Percentiles rank a stretch among this genome's conserved stretches.
Conservation (phyloP, 1,140 invertebrate species). For the Phocides pigmalion region DNA sequence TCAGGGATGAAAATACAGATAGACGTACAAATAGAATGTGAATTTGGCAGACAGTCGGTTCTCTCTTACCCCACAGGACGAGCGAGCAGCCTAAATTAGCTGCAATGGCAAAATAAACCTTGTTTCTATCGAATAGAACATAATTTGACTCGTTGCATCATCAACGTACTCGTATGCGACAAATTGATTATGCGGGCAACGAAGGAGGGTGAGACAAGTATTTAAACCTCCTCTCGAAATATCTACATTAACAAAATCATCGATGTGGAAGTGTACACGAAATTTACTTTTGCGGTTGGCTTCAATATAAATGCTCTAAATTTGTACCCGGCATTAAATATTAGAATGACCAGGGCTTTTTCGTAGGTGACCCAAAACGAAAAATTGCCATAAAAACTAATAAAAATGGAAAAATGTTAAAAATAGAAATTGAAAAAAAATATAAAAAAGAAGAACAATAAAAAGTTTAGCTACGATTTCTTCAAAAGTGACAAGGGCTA, state of each 20-base stretch:
- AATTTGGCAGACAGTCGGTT: slow-evolving; percentile 18
- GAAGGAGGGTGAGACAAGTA: slow-evolving; percentile 5
- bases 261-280: neutral
- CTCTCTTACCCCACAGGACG: slow-evolving; percentile 9
- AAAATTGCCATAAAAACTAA: too few relatives aligned
- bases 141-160: neutral
- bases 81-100: neutral
- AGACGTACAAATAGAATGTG: slow-evolving; percentile 1
- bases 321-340: too few relatives aligned
- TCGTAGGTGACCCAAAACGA: too few relatives aligned
- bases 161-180: slow-evolving; percentile 13
- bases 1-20: too few relatives aligned
- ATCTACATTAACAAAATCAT: neutral
- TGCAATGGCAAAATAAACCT: slow-evolving; percentile 1
- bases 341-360: too few relatives aligned
- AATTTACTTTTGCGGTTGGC: neutral
- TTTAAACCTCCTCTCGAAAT: slow-evolving; percentile 6
- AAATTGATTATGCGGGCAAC: slow-evolving; percentile 23
- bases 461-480: too few relatives aligned
- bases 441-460: too few relatives aligned
- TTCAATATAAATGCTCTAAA: too few relatives aligned
- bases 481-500: too few relatives aligned
- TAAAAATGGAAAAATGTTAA: too few relatives aligned
- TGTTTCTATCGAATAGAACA: neutral
- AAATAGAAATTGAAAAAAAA: too few relatives aligned